Percentiles rank a stretch among this genome's conserved stretches.
These are phyloP conservation scores for Neotoxoptera formosana DNA, from an alignment of 1,140 invertebrate genomes.

Conservation along the genomic window DNA sequence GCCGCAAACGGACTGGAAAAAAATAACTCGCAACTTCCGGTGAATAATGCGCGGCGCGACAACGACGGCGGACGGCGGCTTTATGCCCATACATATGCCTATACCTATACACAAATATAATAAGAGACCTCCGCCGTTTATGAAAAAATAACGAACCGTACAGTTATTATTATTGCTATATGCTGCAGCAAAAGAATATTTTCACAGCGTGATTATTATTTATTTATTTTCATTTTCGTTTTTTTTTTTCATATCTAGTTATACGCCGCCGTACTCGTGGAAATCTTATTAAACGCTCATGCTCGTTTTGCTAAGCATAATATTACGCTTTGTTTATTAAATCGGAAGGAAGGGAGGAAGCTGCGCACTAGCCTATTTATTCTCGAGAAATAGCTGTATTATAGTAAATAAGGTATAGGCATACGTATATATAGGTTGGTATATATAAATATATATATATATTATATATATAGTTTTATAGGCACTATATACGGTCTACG, in stretches of 20 bases:
- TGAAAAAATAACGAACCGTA: conserved; percentile 16
- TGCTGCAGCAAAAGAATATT: neutral
- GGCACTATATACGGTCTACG: neutral
- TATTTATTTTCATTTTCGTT: neutral
- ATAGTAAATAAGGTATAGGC: neutral
- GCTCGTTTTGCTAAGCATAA: conserved; percentile 29
- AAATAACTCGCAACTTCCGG: neutral
- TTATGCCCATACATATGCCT: neutral
- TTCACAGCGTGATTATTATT: neutral
- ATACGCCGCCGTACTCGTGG: neutral
- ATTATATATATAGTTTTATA: too few relatives aligned
- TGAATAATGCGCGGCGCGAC: neutral
- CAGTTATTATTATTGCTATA: conserved; percentile 23
- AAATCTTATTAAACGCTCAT: conserved; percentile 43
- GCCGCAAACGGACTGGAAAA: conserved; percentile 24
- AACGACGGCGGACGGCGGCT: neutral
- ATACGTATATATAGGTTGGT: neutral
- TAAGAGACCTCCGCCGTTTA: neutral
- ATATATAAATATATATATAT: too few relatives aligned
- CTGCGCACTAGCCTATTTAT: neutral
- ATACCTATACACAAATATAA: neutral
- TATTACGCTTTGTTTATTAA: conserved; percentile 20
- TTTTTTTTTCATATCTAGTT: neutral
- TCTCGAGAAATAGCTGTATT: neutral
- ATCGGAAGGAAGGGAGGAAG: neutral